Evolutionary conservation across 2,113 vertebrate genomes (phyloP), one percentile per base, ranked within the genome.

Genomic region (Brachyistius frenatus): DNA sequence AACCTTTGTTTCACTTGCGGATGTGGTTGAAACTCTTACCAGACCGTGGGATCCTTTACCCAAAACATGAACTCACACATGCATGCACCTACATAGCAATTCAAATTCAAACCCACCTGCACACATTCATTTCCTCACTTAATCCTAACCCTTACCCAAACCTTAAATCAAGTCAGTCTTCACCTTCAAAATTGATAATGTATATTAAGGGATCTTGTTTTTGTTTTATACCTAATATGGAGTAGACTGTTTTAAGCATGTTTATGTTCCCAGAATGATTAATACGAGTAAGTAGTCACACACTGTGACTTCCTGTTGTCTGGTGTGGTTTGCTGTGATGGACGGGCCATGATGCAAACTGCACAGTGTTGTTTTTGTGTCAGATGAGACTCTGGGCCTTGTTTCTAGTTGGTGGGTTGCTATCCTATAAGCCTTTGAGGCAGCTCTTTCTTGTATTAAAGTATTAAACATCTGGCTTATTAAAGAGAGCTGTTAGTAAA

Each of bases 281-380:
- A 46, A 46, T 46, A 46, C 44, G 5, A 9, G 44, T 11, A 46
- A 23, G 23, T 23, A 61, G 13, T 36, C 31, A 56, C 31, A n/a
- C 4, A 64, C 15, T 44, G 15, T 39, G 50, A 64, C 58, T 80
- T 90, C 73, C 69, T 82, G 78, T 63, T 66, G 13, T 9, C 1
- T 6, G 30, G 37, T 36, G 39, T 70, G 3, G 64, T 35, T 85
- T 80, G 55, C 72, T 55, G 31, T 44, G 4, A 31, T 41, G 32
- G 6, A 31, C 49, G 32, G 6, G 23, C 11, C 7, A 35, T 8
- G 7, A 10, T 16, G 3, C n/a, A 23, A 67, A 78, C 63, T 63
- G 46, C 69, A 53, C 36, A 3, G 0, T 57, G 10, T 46, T 7
- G 41, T 9, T 44, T 44, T 71, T 1, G 3, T 50, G 5, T 49